A percentile compares a stretch with the other conserved stretches of the same genome.
These are phyloP conservation scores for Hydroisotoma schaefferi DNA, from an alignment of 2,888 invertebrate genomes.

Conservation along the genomic window DNA sequence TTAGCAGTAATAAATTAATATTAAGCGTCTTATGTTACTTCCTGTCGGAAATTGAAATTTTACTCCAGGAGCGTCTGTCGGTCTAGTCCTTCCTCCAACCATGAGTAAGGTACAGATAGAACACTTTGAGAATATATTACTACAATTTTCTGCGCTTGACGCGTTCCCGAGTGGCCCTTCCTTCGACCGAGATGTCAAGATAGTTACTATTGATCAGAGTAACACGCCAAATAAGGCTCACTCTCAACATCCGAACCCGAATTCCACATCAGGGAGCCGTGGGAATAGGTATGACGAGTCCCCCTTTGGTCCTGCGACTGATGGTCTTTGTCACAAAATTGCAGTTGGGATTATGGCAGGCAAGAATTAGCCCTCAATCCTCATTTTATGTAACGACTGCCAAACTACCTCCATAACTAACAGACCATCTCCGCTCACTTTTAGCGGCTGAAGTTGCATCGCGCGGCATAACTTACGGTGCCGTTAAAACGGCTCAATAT, in stretches of 20 bases:
- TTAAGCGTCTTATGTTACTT: too few species aligned
- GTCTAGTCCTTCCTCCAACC: conserved; percentile 21
- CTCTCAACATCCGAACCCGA: background rate
- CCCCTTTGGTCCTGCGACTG: background rate
- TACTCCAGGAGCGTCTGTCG: conserved; percentile 16
- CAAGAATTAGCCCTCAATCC: background rate
- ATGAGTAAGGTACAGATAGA: background rate
- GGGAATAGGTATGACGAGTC: background rate
- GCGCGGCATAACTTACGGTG: conserved; percentile 22
- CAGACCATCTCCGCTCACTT: background rate
- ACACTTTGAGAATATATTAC: conserved; percentile 18
- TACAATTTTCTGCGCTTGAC: background rate
- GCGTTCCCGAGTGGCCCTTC: background rate
- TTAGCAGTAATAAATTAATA: background rate
- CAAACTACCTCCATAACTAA: too few species aligned
- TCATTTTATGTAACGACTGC: background rate
- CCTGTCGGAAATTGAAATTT: too few species aligned
- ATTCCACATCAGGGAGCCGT: background rate
- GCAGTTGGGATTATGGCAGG: conserved; percentile 25
- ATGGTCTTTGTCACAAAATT: background rate
- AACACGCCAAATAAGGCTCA: background rate
- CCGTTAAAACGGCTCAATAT: conserved; percentile 11
- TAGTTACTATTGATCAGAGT: background rate
- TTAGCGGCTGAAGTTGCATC: conserved; percentile 26
- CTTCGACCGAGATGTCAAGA: too few species aligned